Evolutionary conservation across 2,113 vertebrate genomes (phyloP).

Genomic region (Pygoscelis antarcticus): DNA sequence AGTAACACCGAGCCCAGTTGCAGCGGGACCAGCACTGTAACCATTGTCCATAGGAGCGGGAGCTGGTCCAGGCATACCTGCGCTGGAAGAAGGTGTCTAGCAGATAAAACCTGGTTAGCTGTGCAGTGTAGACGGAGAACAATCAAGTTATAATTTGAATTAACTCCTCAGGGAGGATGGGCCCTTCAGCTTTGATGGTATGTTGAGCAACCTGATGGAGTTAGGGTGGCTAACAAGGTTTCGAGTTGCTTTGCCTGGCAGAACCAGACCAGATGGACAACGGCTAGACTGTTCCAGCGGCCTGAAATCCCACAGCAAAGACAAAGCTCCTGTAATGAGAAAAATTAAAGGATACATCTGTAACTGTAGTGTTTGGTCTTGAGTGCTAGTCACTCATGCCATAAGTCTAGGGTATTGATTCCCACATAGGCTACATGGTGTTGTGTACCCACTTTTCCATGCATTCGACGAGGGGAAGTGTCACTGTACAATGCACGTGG

Average conservation of each 20-base stretch:
- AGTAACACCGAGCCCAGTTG: background rate
- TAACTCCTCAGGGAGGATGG: background rate
- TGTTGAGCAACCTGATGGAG: background rate
- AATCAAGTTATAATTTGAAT: background rate
- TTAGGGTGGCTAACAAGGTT: background rate
- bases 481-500: background rate
- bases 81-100: background rate
- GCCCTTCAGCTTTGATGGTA: background rate
- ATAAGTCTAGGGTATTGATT: background rate
- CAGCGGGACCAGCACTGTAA: background rate
- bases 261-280: background rate
- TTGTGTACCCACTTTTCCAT: background rate
- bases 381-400: background rate
- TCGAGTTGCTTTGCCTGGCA: background rate
- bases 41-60: background rate
- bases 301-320: conserved; percentile 1
- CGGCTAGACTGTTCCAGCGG: background rate
- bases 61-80: background rate
- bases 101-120: background rate
- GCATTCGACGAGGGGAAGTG: background rate
- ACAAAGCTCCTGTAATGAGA: background rate
- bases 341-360: background rate
- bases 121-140: background rate
- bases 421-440: background rate
- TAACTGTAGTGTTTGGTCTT: background rate